These are phyloP conservation scores for Diorhabda sublineata DNA, from an alignment of 1,140 invertebrate species.

Conservation along the genomic window DNA sequence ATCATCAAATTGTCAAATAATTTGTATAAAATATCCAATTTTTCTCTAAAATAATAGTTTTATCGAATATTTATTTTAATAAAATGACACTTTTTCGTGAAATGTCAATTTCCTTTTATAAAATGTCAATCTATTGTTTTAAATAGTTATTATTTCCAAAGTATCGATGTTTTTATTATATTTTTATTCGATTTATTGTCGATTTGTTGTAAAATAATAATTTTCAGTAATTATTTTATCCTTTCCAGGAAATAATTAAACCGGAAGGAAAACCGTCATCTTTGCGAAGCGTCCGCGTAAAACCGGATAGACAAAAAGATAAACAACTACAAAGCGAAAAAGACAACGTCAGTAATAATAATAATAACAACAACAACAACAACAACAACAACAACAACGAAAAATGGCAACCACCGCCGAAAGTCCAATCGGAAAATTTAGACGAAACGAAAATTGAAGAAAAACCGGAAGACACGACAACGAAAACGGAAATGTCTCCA, in stretches of 20 bases:
- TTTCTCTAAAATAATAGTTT: too few species aligned
- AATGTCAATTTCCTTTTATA: too few species aligned
- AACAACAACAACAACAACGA: slow-evolving; percentile 6
- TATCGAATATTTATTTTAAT: too few species aligned
- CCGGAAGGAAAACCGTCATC: slow-evolving; percentile 52
- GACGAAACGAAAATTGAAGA: slow-evolving; percentile 18
- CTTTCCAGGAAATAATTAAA: slow-evolving; percentile 29
- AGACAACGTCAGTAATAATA: slow-evolving; percentile 10
- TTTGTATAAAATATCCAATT: too few species aligned
- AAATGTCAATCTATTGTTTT: too few species aligned
- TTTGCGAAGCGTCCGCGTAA: slow-evolving; percentile 57
- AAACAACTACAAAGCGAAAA: slow-evolving; percentile 21
- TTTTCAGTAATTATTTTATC: slow-evolving; percentile 3
- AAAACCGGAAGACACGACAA: slow-evolving; percentile 18
- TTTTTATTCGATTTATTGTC: too few species aligned
- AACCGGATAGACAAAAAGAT: slow-evolving; percentile 52
- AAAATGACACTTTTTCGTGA: too few species aligned
- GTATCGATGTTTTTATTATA: too few species aligned
- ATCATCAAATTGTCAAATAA: too few species aligned
- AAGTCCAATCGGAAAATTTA: slow-evolving; percentile 18
- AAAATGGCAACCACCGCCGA: slow-evolving; percentile 11
- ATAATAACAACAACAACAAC: slow-evolving; percentile 19
- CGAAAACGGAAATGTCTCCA: slow-evolving; percentile 16
- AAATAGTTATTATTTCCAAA: too few species aligned
- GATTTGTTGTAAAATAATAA: too few species aligned